These are phyloP conservation scores for Rosalia funebris DNA, from an alignment of 2,888 invertebrate species.

Conservation along the genomic window DNA sequence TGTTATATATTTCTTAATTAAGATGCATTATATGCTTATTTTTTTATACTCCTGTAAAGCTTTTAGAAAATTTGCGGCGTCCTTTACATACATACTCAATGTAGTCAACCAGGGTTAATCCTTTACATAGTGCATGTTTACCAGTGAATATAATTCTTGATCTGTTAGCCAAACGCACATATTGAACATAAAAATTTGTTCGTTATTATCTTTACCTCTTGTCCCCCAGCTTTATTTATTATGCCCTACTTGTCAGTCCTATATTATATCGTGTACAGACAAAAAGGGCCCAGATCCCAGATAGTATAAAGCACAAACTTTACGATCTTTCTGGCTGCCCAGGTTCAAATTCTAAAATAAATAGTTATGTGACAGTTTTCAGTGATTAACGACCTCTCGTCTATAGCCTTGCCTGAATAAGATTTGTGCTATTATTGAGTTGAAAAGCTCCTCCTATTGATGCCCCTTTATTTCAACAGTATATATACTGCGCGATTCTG, in stretches of 20 bases:
- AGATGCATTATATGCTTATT: no score
- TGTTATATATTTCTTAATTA: no score
- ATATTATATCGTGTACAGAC: background rate
- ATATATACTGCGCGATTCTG: no score
- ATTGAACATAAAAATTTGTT: no score
- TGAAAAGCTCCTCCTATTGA: background rate
- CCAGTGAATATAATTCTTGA: no score
- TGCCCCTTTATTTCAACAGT: background rate
- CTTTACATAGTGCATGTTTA: no score
- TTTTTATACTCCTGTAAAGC: no score
- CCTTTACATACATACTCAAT: no score
- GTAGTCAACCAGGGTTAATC: no score
- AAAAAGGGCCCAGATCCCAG: slow-evolving; percentile 10
- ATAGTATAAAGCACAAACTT: background rate
- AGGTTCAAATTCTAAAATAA: slow-evolving; percentile 15
- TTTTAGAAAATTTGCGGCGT: no score
- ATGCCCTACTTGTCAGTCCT: slow-evolving; percentile 11
- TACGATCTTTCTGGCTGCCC: slow-evolving; percentile 12
- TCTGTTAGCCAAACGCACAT: no score
- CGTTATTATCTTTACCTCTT: background rate
- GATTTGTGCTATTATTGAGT: slow-evolving; percentile 13
- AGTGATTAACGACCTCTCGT: slow-evolving; percentile 20
- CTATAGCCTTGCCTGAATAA: background rate
- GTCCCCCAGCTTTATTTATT: slow-evolving; percentile 10
- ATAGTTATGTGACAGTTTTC: slow-evolving; percentile 25